These are phyloP conservation scores for Cyprinodon variegatus DNA, from an alignment of 2,113 vertebrate genomes.

Conservation along the genomic window DNA sequence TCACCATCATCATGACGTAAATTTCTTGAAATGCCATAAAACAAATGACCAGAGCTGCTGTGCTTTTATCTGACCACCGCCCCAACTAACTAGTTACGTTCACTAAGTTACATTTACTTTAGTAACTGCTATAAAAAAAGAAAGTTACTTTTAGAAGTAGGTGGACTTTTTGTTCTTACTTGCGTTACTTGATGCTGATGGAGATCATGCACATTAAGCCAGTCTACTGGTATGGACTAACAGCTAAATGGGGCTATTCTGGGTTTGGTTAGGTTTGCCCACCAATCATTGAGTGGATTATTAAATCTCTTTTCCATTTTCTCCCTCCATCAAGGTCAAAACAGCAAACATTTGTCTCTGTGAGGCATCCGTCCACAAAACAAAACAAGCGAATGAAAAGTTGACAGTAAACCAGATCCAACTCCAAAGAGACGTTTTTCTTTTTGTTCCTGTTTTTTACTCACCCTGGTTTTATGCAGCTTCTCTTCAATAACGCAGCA, in stretches of 20 bases:
- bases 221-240: constrained; percentile 58
- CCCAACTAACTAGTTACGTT: too few species aligned
- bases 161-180: too few species aligned
- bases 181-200: background rate
- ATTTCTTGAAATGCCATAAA: too few species aligned
- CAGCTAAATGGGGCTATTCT: constrained; percentile 51
- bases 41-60: too few species aligned
- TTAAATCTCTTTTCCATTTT: constrained; percentile 37
- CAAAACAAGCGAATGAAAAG: constrained; percentile 46
- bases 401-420: constrained; percentile 12
- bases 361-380: constrained; percentile 66
- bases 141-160: too few species aligned
- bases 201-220: constrained; percentile 22
- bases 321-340: constrained; percentile 61
- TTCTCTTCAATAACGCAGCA: constrained; percentile 23
- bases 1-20: too few species aligned
- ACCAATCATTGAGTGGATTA: constrained; percentile 59
- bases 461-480: background rate
- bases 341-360: constrained; percentile 65
- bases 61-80: too few species aligned
- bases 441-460: constrained; percentile 6
- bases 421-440: background rate
- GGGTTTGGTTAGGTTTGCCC: constrained; percentile 72
- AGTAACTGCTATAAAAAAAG: too few species aligned
- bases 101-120: too few species aligned